Evolutionary conservation across 2,888 invertebrate genomes (phyloP), one percentile per base, ranked within the genome.

Genomic region (Catotricha subobsoleta): DNA sequence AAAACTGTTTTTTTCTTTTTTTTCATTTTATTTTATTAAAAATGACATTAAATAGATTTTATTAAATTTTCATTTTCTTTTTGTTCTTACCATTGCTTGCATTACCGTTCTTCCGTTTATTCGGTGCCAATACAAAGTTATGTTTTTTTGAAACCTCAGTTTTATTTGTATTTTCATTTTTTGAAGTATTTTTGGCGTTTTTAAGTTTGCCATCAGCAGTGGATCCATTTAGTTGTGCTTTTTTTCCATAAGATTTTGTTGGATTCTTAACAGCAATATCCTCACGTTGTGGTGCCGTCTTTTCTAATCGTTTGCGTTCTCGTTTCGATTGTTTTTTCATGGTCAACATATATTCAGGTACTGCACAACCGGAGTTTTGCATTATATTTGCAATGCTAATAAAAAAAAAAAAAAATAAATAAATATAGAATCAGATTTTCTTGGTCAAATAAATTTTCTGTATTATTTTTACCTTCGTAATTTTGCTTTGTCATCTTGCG

Each of bases 291-390:
- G 78, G 76, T 0, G 79, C 78, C 45, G 65, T 67, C 41, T 61
- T 69, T 46, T 68, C 65, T 10, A 76, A 57, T 46, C 67, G 64
- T 52, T 69, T 72, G 35, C 68, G 59, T 44, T 71, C 71, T 40
- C 71, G 72, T 49, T 76, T 73, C 40, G 70, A 68, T 39, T 72
- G 68, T 50, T 75, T 78, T 50, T 77, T 78, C 58, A 87, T 64
- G 43, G 69, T 67, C 47, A 94, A 62, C 80, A 92, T 86, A 63
- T 87, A 97, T 16, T 83, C 79, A 0, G 95, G 94, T 1, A 97
- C 87, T 10, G 76, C 72, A 56, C 92, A 91, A 1, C 95, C 95
- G 0, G 95, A 90, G 52, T 83, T 80, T 52, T 76, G 75, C 64
- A 97, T 76, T 30, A 95, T 76, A 41, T 83, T 77, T 0, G 92